Conservation (phyloP, 2,888 invertebrate species). For the Clanis bilineata region DNA sequence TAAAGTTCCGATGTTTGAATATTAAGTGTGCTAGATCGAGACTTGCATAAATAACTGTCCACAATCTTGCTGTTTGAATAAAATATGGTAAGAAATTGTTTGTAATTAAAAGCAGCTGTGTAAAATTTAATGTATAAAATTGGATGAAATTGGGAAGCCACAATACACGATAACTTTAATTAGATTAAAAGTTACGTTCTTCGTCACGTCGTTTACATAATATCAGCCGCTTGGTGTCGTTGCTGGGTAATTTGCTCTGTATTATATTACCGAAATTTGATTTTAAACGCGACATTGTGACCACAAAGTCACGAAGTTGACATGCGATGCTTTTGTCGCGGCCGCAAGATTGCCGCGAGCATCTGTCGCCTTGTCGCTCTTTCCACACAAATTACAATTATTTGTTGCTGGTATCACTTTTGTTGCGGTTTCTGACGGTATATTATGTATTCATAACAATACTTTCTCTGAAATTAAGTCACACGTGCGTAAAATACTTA, state of each 20-base stretch:
- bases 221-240: conserved; percentile 51
- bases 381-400: conserved; percentile 72
- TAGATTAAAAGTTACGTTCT: conserved; percentile 38
- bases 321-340: conserved; percentile 57
- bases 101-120: conserved; percentile 21
- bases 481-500: background rate
- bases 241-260: conserved; percentile 53
- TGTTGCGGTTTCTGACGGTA: conserved; percentile 57
- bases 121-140: conserved; percentile 31
- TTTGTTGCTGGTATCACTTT: conserved; percentile 57
- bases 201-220: conserved; percentile 48
- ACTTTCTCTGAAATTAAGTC: conserved; percentile 45
- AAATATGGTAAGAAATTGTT: background rate
- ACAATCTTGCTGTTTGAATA: background rate
- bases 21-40: background rate
- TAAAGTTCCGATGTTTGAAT: background rate
- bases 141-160: conserved; percentile 23
- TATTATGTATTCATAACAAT: conserved; percentile 51
- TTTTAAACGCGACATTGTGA: conserved; percentile 74
- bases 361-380: conserved; percentile 80
- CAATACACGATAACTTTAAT: conserved; percentile 30
- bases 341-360: conserved; percentile 77
- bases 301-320: conserved; percentile 71
- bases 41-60: background rate
- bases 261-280: conserved; percentile 69